A percentile compares a stretch with the other conserved stretches of the same genome.
phyloP scores from a whole-genome alignment of 2,797 vertebrate genomes.

The Hybognathus amarus region DNA sequence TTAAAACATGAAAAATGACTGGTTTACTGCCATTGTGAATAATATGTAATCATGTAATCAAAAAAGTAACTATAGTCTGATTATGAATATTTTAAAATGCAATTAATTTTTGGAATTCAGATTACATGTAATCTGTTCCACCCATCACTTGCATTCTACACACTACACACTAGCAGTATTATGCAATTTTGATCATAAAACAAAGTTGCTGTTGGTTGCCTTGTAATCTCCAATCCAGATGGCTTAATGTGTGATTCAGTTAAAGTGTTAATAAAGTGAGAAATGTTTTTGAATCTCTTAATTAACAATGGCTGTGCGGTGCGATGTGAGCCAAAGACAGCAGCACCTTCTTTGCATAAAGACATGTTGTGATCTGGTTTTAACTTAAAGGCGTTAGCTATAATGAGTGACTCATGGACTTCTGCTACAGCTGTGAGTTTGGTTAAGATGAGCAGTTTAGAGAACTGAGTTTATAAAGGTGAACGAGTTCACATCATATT shows the following conservation, averaged over 20 bases:
- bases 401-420: constrained; percentile 39
- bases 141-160: not conserved
- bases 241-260: constrained; percentile 9
- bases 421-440: constrained; percentile 10
- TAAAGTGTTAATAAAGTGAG: constrained; percentile 26
- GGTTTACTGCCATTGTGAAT: not conserved
- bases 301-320: constrained; percentile 15
- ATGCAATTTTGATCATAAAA: not conserved
- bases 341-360: constrained; percentile 27
- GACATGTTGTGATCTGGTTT: constrained; percentile 7
- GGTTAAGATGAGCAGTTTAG: constrained; percentile 8
- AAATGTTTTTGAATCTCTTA: constrained; percentile 3
- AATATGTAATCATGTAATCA: not conserved
- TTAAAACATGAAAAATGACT: not conserved
- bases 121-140: not conserved
- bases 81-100: not conserved
- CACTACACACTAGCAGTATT: too few relatives aligned
- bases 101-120: not conserved
- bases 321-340: not conserved
- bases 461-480: constrained; percentile 4
- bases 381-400: constrained; percentile 4
- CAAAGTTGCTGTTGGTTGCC: constrained; percentile 14
- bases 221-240: constrained; percentile 9
- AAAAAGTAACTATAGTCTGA: not conserved
- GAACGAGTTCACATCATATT: constrained; percentile 13